Percentiles rank a stretch among this genome's conserved stretches.
phyloP scores from a whole-genome alignment of 2,888 invertebrate species.

The Hyposoter didymator region DNA sequence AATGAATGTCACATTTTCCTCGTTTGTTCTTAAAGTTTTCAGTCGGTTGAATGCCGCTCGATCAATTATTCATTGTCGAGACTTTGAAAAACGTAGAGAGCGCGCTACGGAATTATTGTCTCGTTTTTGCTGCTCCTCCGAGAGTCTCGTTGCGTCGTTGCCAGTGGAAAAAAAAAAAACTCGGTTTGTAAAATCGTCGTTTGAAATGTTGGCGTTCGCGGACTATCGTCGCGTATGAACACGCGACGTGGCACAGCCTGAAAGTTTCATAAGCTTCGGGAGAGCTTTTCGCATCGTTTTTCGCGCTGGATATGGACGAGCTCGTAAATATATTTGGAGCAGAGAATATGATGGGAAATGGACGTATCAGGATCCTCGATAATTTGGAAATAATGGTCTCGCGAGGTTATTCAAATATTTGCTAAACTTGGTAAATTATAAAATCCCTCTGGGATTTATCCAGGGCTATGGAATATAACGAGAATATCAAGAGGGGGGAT shows the following conservation, averaged over 20 bases:
- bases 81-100: neutral
- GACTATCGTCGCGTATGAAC: too few relatives aligned
- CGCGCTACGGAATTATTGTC: neutral
- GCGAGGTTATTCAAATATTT: constrained; percentile 59
- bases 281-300: constrained; percentile 1
- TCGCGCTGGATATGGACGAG: neutral
- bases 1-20: neutral
- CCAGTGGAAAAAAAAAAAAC: neutral
- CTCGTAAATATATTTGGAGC: constrained; percentile 1
- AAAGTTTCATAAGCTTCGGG: constrained; percentile 4
- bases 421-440: constrained; percentile 59
- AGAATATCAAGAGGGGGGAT: constrained; percentile 59
- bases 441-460: constrained; percentile 48
- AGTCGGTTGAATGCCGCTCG: neutral
- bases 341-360: constrained; percentile 47
- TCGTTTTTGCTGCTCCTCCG: neutral
- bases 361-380: constrained; percentile 31
- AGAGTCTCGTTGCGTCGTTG: neutral
- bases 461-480: constrained; percentile 24
- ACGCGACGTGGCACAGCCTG: neutral
- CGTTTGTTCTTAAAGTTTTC: neutral
- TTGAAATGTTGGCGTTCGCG: constrained; percentile 3
- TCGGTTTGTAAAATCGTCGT: neutral
- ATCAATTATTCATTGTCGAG: constrained; percentile 3
- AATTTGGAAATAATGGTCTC: constrained; percentile 47